Conservation (phyloP, 2,113 vertebrate species). For the Nansenia antarctica region DNA sequence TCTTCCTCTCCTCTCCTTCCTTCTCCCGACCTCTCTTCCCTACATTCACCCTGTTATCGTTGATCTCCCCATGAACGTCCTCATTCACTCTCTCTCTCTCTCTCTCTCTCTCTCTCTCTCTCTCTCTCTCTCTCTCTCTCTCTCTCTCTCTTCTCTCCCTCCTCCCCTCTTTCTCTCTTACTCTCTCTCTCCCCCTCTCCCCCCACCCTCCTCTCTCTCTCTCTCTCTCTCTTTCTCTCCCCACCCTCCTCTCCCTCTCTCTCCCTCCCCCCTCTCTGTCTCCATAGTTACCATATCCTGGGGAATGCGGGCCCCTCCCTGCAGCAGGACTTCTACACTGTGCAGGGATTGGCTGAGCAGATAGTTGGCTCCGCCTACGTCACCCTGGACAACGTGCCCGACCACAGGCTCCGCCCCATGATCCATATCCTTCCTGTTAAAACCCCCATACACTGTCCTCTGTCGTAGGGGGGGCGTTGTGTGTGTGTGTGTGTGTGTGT, state of each 20-base stretch:
- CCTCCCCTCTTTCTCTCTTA: not conserved
- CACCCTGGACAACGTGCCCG: conserved; percentile 89
- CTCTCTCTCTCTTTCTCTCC: not conserved
- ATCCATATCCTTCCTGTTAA: conserved; percentile 98
- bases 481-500: too few species aligned
- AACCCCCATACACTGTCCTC: too few species aligned
- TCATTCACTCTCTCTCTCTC: too few species aligned
- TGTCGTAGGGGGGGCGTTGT: too few species aligned
- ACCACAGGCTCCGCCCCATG: conserved; percentile 90
- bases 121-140: not conserved
- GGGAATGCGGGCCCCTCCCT: conserved; percentile 87
- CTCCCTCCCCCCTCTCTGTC: not conserved
- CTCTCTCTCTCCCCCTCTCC: not conserved
- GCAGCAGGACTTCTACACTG: conserved; percentile 91
- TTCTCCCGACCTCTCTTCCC: not conserved
- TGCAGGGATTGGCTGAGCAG: conserved; percentile 82
- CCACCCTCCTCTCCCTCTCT: too few species aligned
- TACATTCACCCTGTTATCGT: conserved; percentile 86
- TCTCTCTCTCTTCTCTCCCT: not conserved
- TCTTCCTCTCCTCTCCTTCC: not conserved
- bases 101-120: not conserved
- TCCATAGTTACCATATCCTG: conserved; percentile 84
- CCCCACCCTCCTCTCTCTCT: not conserved
- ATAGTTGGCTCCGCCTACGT: conserved; percentile 85
- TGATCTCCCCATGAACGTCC: too few species aligned